Conservation (phyloP, 2,888 invertebrate species). For the Molorchus minor region DNA sequence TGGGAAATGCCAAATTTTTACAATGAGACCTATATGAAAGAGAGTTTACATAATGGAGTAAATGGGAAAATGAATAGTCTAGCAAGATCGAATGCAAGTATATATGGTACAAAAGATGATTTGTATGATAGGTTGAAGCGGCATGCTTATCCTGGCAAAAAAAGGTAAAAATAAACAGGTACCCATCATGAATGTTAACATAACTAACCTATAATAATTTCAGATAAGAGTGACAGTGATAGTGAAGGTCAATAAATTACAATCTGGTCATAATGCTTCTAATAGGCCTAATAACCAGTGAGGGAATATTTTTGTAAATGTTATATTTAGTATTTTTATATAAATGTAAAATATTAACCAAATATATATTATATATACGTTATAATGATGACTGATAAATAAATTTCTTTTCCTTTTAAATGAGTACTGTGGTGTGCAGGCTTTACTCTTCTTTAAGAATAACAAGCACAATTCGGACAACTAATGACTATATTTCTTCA, state of each 20-base stretch:
- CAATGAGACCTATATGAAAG: conserved; percentile 96
- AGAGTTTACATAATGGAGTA: conserved; percentile 86
- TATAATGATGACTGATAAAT: conserved; percentile 47
- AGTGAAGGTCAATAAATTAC: conserved; percentile 88
- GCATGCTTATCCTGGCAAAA: conserved; percentile 92
- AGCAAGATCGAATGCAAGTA: conserved; percentile 91
- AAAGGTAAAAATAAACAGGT: conserved; percentile 6
- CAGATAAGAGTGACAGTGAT: conserved; percentile 95
- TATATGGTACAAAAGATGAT: conserved; percentile 95
- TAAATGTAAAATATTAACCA: conserved; percentile 23
- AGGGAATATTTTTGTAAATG: conserved; percentile 46
- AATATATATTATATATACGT: conserved; percentile 42
- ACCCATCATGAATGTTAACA: too few relatives aligned
- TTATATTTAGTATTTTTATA: conserved; percentile 30
- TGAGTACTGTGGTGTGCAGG: neutral
- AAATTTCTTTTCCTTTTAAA: conserved; percentile 2
- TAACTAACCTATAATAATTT: conserved; percentile 58
- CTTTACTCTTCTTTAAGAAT: too few relatives aligned
- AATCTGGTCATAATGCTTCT: conserved; percentile 35
- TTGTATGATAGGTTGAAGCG: conserved; percentile 94
- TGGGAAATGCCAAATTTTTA: conserved; percentile 99
- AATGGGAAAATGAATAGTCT: conserved; percentile 92
- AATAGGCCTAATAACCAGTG: conserved; percentile 47
- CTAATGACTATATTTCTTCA: too few relatives aligned
- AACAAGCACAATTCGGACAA: too few relatives aligned